Evolutionary conservation across 2,797 vertebrate genomes (phyloP), one percentile per base, ranked within the genome.

Genomic region (Champsocephalus esox): DNA sequence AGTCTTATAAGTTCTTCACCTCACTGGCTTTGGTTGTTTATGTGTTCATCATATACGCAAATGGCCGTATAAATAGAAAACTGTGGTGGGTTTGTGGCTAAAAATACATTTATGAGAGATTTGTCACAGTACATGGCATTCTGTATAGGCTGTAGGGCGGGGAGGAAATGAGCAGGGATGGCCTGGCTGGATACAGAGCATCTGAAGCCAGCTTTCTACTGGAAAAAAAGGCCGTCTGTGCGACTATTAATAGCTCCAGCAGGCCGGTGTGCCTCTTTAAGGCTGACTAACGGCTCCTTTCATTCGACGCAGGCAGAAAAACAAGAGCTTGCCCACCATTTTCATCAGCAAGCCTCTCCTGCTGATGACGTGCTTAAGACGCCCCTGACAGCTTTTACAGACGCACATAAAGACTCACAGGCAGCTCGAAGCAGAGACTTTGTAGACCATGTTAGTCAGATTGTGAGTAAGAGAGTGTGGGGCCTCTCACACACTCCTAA

Each of bases 161-260:
- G 93, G 92, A 95, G 94, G 94, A 95, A 95, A 90, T 90, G 89
- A 87, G 80, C 73, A 54, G 73, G 65, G 86, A 70, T 84, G 80
- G 51, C 64, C 52, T 32, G 72, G 68, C 67, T 51, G 55, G 49
- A 48, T 71, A 71, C 77, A 72, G 70, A 66, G 55, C 50, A 54
- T 70, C 59, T 32, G 10, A 63, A 67, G 70, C 54, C 75, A 67
- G 76, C 70, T 75, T 83, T 80, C 85, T 87, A 72, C 49, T 44
- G 70, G 70, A 49, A 58, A 63, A 46, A 14, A 58, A 68, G 57
- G 41, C 68, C 5, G 84, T 44, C 75, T 81, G 54, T 79, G 74
- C 44, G 59, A 14, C 87, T 94, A 92, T 91, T 92, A 90, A 92
- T 94, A 94, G 86, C 83, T 38, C 45, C 57, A 67, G 56, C 17